Conservation (phyloP, 2,797 vertebrate genomes). For the Rhinogobio ventralis region DNA sequence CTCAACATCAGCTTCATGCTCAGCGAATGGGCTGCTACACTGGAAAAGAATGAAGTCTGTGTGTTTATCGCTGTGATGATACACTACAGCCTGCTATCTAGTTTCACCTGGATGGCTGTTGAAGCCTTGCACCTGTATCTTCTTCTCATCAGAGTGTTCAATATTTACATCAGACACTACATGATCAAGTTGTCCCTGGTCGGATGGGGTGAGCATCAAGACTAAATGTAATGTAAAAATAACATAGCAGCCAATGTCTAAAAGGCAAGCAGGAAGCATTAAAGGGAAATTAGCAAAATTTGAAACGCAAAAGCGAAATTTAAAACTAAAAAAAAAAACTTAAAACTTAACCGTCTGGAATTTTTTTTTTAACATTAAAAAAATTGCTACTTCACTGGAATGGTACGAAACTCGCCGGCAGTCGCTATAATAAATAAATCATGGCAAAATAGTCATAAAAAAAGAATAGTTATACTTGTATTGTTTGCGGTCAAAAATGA, state of each 20-base stretch:
- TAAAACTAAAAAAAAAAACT: no score
- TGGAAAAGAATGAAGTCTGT: conserved; percentile 61
- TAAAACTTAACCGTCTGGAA: no score
- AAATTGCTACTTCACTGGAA: no score
- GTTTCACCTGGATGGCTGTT: conserved; percentile 85
- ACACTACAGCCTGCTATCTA: conserved; percentile 84
- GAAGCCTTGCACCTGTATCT: conserved; percentile 87
- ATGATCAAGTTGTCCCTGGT: conserved; percentile 80
- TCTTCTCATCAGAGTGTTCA: conserved; percentile 82
- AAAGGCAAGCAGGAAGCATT: background rate
- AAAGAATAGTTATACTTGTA: no score
- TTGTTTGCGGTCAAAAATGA: no score
- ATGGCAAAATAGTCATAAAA: no score
- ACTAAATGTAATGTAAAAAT: background rate
- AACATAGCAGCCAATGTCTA: background rate
- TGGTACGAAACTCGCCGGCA: no score
- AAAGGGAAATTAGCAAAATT: background rate
- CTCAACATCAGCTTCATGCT: conserved; percentile 80
- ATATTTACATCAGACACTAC: conserved; percentile 81
- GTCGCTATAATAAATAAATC: no score
- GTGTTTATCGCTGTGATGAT: conserved; percentile 71
- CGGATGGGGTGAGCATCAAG: conserved; percentile 83
- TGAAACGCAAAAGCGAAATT: background rate
- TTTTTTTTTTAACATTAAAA: no score
- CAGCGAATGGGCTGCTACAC: conserved; percentile 61